A percentile compares a stretch with the other conserved stretches of the same genome.
Conservation (phyloP, 2,797 vertebrate genomes). For the Taeniopygia guttata region DNA sequence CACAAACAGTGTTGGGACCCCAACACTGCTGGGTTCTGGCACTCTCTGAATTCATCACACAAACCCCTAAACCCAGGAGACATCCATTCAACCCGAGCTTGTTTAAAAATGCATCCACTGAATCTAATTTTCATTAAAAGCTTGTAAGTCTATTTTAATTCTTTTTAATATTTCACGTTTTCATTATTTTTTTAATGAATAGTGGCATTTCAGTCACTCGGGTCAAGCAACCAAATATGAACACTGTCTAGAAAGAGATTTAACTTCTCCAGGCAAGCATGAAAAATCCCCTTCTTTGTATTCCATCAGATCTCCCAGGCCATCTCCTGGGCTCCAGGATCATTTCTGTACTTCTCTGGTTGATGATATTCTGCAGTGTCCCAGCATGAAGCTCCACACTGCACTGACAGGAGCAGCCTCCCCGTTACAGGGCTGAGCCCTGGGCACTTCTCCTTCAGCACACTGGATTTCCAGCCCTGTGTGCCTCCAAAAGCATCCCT, state of each 20-base stretch:
- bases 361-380: not conserved
- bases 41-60: not conserved
- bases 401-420: not conserved
- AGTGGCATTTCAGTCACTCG: not conserved
- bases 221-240: not conserved
- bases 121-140: conserved; percentile 42
- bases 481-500: not conserved
- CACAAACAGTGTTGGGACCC: not conserved
- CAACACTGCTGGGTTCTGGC: not conserved
- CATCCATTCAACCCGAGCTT: not conserved
- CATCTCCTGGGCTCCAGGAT: not conserved
- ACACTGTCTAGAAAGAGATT: not conserved
- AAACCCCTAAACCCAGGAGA: not conserved
- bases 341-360: not conserved
- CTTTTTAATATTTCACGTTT: conserved; percentile 27
- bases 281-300: not conserved
- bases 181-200: not conserved
- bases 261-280: not conserved
- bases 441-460: not conserved
- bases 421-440: not conserved
- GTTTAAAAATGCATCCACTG: not conserved
- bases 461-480: not conserved
- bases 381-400: rapidly evolving
- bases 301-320: not conserved
- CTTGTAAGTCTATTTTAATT: conserved; percentile 14